Percentiles rank a stretch among this genome's conserved stretches.
These are phyloP conservation scores for Falco columbarius DNA, from an alignment of 2,797 vertebrate genomes.

Conservation along the genomic window DNA sequence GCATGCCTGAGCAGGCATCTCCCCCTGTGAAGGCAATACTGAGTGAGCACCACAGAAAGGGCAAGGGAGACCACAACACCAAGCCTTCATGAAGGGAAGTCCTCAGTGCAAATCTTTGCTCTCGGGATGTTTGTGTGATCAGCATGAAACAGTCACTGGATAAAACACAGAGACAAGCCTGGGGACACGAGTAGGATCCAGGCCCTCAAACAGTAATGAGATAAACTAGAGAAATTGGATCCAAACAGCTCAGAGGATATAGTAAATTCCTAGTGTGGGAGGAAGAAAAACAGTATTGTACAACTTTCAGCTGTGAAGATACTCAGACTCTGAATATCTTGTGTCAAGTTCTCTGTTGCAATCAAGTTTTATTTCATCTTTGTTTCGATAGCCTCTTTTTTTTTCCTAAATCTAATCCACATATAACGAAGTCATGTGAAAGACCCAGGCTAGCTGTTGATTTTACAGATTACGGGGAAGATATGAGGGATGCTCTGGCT, in stretches of 20 bases:
- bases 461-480: neutral
- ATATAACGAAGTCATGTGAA: conserved; percentile 22
- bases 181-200: neutral
- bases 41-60: neutral
- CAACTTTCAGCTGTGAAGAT: conserved; percentile 51
- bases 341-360: neutral
- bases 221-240: conserved; percentile 38
- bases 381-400: neutral
- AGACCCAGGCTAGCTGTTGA: neutral
- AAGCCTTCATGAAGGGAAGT: neutral
- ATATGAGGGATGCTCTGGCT: neutral
- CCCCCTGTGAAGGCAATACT: neutral
- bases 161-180: neutral
- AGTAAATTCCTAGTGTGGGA: conserved; percentile 47
- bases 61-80: neutral
- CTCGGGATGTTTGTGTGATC: neutral
- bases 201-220: neutral
- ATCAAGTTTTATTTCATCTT: conserved; percentile 23
- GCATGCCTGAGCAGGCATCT: neutral
- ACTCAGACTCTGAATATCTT: neutral
- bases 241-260: neutral
- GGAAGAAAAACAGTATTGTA: conserved; percentile 34
- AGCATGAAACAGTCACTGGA: neutral
- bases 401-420: neutral
- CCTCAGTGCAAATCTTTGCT: neutral